phyloP scores from a whole-genome alignment of 2,113 vertebrate genomes.

The Podarcis muralis region DNA sequence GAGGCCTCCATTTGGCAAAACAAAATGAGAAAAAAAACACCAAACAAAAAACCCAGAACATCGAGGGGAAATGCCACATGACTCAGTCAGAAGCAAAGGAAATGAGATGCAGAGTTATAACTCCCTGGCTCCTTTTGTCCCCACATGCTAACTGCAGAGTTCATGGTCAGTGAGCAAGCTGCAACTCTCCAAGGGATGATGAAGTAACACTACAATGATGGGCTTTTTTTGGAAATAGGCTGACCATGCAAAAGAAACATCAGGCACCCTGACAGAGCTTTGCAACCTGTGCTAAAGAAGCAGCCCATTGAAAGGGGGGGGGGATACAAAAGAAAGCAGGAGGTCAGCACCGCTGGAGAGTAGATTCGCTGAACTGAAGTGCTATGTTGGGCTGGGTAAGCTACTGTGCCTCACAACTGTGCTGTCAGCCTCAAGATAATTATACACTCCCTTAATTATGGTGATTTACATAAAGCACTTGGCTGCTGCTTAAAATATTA shows the following conservation, averaged over 20 bases:
- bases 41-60: not conserved
- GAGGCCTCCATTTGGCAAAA: not conserved
- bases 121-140: not conserved
- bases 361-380: not conserved
- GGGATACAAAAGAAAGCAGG: no score
- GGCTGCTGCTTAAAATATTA: slow-evolving; percentile 7
- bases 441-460: not conserved
- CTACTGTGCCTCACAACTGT: not conserved
- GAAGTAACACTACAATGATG: fast-evolving
- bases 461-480: not conserved
- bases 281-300: not conserved
- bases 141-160: not conserved
- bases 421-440: not conserved
- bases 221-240: fast-evolving
- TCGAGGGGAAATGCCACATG: not conserved
- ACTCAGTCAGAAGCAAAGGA: not conserved
- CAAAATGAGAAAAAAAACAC: not conserved
- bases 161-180: not conserved
- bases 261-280: not conserved
- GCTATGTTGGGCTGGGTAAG: fast-evolving
- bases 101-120: not conserved
- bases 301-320: not conserved
- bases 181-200: not conserved
- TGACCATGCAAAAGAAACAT: not conserved
- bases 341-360: not conserved